Base-by-base conservation (phyloP, 2,113 vertebrate genomes). In the Hydropotes inermis region DNA sequence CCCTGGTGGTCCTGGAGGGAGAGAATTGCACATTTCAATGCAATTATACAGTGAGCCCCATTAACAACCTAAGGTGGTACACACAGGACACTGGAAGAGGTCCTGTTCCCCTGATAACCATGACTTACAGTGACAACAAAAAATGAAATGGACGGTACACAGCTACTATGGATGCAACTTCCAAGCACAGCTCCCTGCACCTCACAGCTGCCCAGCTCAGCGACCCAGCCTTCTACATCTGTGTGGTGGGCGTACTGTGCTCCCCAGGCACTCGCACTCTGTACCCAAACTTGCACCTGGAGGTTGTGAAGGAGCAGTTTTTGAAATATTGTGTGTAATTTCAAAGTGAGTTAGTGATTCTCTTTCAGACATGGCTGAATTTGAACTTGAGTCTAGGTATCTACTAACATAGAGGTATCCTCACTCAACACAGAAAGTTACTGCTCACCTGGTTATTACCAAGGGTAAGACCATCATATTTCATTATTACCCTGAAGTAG, bases 21-120 rank as follows among this genome's bases (percentile, higher is more conserved):
- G 30, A 96, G 4, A 89, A 67, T 33, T 95, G 94, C 23, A 50
- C 11, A 6, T 21, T 98, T 33, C 94, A 95, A 1, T 97, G 97
- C 52, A 95, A 36, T 47, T 97, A 87, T 25, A 89, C 54, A 7
- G 27, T 96, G 81, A 85, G 0, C 2, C 81, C 87, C 9, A 28
- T 47, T 14, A 28, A 4, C 45, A 84, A 85, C 19, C 27, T 96
- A 54, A 91, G 45, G 19, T 96, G 96, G 96, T 89, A 79, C 28
- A 82, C 43, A 54, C 85, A 83, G 39, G 83, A 82, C 27, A 0
- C 21, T 2, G 45, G 45, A 21, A 91, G 43, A 78, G 25, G 50
- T 28, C 47, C 5, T 45, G 47, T 91, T 61, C 25, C 45, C 19
- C 12, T 97, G 93, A 39, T 55, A 11, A 2, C 67, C 16, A 17